Conservation (phyloP, 2,888 invertebrate genomes). For the Griposia aprilina region DNA sequence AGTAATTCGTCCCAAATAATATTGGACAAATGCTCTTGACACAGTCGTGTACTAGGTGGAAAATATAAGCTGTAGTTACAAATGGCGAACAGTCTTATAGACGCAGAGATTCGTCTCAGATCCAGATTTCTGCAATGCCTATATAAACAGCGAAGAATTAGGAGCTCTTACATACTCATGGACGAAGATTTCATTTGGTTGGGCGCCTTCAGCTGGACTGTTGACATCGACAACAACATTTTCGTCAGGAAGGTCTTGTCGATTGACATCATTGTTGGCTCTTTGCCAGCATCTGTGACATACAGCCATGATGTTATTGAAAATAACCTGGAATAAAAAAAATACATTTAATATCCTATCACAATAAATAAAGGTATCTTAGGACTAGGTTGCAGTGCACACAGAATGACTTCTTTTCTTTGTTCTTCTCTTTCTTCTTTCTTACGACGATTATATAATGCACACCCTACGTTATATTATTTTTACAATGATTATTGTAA, state of each 20-base stretch:
- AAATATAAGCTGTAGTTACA: neutral
- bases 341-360: neutral
- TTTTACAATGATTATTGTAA: no score
- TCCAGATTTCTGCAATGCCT: neutral
- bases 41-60: neutral
- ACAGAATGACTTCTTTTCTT: no score
- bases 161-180: neutral
- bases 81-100: conserved; percentile 1
- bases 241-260: no score
- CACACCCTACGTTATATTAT: no score
- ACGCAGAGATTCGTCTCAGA: neutral
- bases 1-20: conserved; percentile 3
- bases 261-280: neutral
- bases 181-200: neutral
- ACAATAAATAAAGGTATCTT: no score
- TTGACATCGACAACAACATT: neutral
- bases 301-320: neutral
- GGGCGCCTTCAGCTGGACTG: neutral
- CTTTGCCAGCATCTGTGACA: neutral
- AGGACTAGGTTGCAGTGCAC: no score
- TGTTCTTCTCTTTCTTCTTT: no score
- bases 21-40: neutral
- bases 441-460: no score
- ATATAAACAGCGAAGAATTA: neutral
- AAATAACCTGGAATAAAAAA: neutral